These are phyloP conservation scores for Brachirus orientalis DNA, from an alignment of 2,113 vertebrate species.

Conservation along the genomic window DNA sequence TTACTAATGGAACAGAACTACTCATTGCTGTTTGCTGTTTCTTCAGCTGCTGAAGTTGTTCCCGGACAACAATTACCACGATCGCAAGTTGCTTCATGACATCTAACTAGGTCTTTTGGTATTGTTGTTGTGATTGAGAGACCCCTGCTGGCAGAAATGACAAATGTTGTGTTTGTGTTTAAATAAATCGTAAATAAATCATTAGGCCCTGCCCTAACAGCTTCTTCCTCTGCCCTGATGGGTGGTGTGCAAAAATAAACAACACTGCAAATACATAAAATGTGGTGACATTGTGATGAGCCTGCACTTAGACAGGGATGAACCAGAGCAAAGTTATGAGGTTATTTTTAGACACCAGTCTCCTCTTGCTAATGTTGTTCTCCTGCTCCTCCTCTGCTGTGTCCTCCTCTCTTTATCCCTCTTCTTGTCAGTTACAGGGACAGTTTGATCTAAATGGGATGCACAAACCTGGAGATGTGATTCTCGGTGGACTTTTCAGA, in stretches of 20 bases:
- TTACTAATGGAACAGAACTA: no score
- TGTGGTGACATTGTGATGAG: not conserved
- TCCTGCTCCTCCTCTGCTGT: not conserved
- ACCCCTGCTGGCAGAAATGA: no score
- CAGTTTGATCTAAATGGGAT: not conserved
- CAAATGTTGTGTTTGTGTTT: no score
- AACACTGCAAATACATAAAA: not conserved
- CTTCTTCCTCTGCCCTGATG: not conserved
- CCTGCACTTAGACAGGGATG: not conserved
- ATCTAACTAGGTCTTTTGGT: no score
- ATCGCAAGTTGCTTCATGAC: no score
- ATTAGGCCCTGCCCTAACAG: not conserved
- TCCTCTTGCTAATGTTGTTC: not conserved
- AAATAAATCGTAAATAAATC: not conserved
- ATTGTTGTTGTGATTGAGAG: no score
- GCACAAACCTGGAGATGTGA: not conserved
- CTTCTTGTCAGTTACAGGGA: not conserved
- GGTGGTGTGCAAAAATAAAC: not conserved
- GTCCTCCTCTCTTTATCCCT: not conserved
- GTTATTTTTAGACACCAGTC: not conserved
- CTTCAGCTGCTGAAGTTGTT: no score
- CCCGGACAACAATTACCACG: no score
- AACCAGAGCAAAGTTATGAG: not conserved
- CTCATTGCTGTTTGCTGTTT: no score
- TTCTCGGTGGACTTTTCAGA: not conserved